These are phyloP conservation scores for Lottia gigantea DNA, from an alignment of 2,888 invertebrate genomes.

Conservation along the genomic window DNA sequence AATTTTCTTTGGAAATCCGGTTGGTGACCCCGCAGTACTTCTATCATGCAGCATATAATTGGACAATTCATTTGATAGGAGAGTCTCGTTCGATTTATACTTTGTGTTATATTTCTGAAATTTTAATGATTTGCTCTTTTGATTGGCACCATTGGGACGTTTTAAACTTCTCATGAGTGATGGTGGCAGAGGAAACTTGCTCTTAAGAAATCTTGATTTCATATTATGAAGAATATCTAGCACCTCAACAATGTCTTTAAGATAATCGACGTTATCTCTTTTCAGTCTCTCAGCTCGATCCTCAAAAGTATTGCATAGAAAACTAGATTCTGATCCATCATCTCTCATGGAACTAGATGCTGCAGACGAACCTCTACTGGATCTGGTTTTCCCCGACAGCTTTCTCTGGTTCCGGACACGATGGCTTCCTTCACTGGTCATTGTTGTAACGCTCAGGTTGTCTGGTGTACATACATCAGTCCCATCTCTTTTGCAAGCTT, in stretches of 20 bases:
- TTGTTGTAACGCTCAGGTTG: neutral
- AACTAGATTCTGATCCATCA: neutral
- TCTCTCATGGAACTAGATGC: neutral
- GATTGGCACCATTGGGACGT: neutral
- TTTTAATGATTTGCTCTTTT: neutral
- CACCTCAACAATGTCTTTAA: slow-evolving; percentile 34
- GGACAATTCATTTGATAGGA: neutral
- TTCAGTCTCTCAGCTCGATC: slow-evolving; percentile 35
- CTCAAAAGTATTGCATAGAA: neutral
- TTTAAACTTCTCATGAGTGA: neutral
- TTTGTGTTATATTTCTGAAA: neutral
- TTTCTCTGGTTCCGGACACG: neutral
- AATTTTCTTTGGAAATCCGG: neutral
- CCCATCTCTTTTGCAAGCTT: neutral
- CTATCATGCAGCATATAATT: neutral
- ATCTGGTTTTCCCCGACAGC: neutral
- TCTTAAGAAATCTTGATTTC: slow-evolving; percentile 39
- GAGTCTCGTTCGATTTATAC: neutral
- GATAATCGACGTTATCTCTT: slow-evolving; percentile 35
- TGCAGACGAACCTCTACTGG: neutral
- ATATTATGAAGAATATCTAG: slow-evolving; percentile 43
- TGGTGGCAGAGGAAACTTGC: slow-evolving; percentile 34
- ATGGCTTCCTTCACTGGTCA: neutral
- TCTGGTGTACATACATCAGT: neutral
- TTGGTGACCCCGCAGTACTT: neutral